Evolutionary conservation across 2,113 vertebrate genomes (phyloP), one percentile per base, ranked within the genome.

Genomic region (Amblyornis subalaris): DNA sequence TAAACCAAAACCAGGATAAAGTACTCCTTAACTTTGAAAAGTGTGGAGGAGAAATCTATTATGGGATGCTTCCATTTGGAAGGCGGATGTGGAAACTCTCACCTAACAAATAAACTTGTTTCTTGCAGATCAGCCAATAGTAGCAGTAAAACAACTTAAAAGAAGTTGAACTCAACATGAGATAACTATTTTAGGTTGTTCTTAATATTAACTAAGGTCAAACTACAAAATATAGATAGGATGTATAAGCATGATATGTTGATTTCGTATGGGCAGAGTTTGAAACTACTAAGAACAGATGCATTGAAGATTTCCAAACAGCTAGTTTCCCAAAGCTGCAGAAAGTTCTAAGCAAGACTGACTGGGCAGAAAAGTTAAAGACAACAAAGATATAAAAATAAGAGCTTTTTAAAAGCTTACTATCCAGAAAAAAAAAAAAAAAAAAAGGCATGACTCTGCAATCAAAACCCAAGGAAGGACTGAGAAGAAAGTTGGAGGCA

Each of bases 41-140:
- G n/a, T 60, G 70, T 60, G 70, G 66, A 75, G 19, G 22, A 75
- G n/a, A 86, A 81, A 71, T 89, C 33, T 48, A 44, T 71, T 85
- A 69, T 4, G 25, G 12, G 18, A 8, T 65, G 8, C 22, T 65
- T 87, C 60, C 87, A 67, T 84, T 95, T 93, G 81, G 73, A 89
- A 85, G n/a, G 66, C 87, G 91, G 89, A 93, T 92, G 79, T 82
- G 66, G 66, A 85, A 89, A 72, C 44, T 65, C 36, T 81, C 44
- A 70, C 53, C 77, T 87, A 91, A 94, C 64, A 81, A 95, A 69
- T 62, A 90, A 85, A 54, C 25, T 48, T 60, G 16, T 45, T 28
- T 47, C 26, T 82, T 89, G 40, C 77, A 31, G 10, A 69, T 85
- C 65, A 75, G 70, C 48, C 45, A 72, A 48, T 4, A 72, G 10